A percentile compares a stretch with the other conserved stretches of the same genome.
Conservation (phyloP, 35 echinoderm and acorn worm species). For the Ophiothrix spiculata region DNA sequence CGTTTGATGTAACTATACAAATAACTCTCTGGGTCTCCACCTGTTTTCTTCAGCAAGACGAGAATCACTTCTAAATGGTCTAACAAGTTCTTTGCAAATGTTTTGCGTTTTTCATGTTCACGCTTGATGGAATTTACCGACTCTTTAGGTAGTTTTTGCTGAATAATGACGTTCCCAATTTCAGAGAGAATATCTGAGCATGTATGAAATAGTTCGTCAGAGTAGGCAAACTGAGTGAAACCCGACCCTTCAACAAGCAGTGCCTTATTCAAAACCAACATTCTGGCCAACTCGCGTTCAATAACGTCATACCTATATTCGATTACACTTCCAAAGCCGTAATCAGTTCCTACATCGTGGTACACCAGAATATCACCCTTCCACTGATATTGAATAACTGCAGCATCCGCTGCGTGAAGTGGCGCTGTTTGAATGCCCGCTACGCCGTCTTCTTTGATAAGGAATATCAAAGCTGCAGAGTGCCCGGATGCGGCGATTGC, state of each 20-base stretch:
- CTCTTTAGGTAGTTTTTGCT: slow-evolving; percentile 28
- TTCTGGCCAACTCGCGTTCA: slow-evolving; percentile 28
- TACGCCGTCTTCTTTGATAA: slow-evolving; percentile 25
- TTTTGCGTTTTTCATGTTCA: not conserved
- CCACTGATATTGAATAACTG: slow-evolving; percentile 1
- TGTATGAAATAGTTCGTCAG: slow-evolving; percentile 29
- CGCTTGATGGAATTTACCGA: slow-evolving; percentile 10
- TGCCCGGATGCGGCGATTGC: not conserved
- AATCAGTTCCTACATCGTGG: slow-evolving; percentile 36
- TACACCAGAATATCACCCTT: not conserved
- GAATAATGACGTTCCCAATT: not conserved
- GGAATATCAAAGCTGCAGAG: slow-evolving; percentile 18
- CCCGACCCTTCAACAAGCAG: not conserved
- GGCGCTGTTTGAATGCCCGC: slow-evolving; percentile 34
- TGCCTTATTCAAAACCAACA: slow-evolving; percentile 25
- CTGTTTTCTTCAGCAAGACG: slow-evolving; percentile 29
- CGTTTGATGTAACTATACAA: slow-evolving; percentile 21
- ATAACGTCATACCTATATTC: slow-evolving; percentile 16
- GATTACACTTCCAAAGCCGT: slow-evolving; percentile 30
- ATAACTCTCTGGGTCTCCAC: slow-evolving; percentile 28
- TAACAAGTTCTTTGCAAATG: slow-evolving; percentile 31
- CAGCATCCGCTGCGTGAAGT: not conserved
- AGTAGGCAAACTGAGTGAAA: slow-evolving; percentile 11
- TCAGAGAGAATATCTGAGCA: slow-evolving; percentile 14
- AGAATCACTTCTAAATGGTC: slow-evolving; percentile 25